Conservation (phyloP, 1,140 invertebrate species). For the Anoplophora glabripennis region DNA sequence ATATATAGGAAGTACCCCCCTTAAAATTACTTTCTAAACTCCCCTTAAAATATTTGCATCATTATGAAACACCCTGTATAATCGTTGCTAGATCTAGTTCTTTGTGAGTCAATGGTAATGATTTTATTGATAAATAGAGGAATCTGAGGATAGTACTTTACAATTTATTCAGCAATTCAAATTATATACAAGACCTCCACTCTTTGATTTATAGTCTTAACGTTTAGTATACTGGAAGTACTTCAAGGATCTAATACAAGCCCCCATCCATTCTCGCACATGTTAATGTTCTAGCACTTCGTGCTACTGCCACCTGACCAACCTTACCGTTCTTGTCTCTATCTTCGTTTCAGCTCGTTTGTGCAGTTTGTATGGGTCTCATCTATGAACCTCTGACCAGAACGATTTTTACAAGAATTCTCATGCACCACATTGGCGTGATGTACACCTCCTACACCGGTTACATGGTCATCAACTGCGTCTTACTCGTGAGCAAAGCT, state of each 20-base stretch:
- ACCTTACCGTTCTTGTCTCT: neutral
- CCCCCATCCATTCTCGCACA: neutral
- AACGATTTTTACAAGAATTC: slow-evolving; percentile 45
- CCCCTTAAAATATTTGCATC: too few species aligned
- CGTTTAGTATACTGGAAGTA: too few species aligned
- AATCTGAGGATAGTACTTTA: too few species aligned
- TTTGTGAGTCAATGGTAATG: too few species aligned
- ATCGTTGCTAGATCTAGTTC: too few species aligned
- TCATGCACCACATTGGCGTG: slow-evolving; percentile 55
- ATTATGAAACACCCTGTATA: too few species aligned
- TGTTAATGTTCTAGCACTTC: neutral
- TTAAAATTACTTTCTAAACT: too few species aligned
- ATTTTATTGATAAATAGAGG: too few species aligned
- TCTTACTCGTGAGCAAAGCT: slow-evolving; percentile 59
- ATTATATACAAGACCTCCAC: too few species aligned
- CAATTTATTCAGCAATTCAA: too few species aligned
- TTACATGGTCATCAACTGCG: slow-evolving; percentile 62
- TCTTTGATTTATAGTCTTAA: too few species aligned
- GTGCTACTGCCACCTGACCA: neutral
- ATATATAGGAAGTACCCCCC: too few species aligned
- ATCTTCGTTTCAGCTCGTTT: slow-evolving; percentile 32
- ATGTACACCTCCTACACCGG: slow-evolving; percentile 57
- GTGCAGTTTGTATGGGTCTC: slow-evolving; percentile 50
- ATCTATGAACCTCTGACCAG: slow-evolving; percentile 54
- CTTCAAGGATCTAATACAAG: neutral